Base-by-base conservation (phyloP, 2,888 invertebrate species). In the Parasteatoda lunata region DNA sequence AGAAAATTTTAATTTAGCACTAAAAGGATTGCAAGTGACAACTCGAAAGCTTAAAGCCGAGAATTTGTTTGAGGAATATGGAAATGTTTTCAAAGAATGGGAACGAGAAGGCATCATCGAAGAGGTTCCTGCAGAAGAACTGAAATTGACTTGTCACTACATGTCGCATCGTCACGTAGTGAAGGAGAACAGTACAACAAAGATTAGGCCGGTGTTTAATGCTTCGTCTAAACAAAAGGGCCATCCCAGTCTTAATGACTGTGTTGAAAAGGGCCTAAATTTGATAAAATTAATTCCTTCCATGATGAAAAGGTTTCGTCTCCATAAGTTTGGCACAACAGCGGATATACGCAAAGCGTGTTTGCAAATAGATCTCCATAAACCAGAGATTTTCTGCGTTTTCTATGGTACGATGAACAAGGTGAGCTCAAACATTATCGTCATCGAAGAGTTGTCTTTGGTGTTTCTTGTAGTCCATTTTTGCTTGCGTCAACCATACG, bases 1-100 rank as follows among this genome's bases (percentile, higher is more conserved):
- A 48, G 54, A 73, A 15, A 81, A 71, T n/a, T 72, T 80, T 49
- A 15, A 79, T 51, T 71, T 72, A 7, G 8, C 71, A 64, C 65
- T 80, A 9, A 71, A 65, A 13, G 45, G 72, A 13, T 49, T 71
- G 30, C 69, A 69, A 52, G 45, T 68, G 69, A 69, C 77, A 3
- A 11, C 30, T 66, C 66, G 30, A 47, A 77, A 77, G 59, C 59
- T 78, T 9, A 78, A 70, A 59, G 11, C 5, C n/a, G 66, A 68
- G 30, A 66, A 66, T 5, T 9, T 49, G 5, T 64, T 64, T 47
- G 15, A 65, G 15, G 15, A 5, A 6, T 77, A 66, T 65, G 51
- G 66, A 66, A 13, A 9, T n/a, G n/a, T 77, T 13, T 77, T 77
- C 52, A n/a, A n/a, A n/a, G n/a, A n/a, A n/a, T n/a, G n/a, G n/a